Conservation (phyloP, 2,888 invertebrate genomes). For the Drosophila niveifrons region DNA sequence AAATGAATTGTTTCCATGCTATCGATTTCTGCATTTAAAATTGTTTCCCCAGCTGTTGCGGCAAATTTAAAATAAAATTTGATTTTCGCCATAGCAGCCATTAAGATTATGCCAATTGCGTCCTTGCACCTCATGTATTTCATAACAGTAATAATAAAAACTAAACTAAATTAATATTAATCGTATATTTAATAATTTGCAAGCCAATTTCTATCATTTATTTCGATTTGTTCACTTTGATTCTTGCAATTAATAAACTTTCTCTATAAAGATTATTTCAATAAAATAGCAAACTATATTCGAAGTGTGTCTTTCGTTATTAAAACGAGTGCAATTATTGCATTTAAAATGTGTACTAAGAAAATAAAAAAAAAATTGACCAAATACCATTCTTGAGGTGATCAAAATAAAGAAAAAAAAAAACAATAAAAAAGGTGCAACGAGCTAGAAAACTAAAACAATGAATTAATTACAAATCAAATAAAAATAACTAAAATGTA, state of each 20-base stretch:
- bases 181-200: conserved; percentile 45
- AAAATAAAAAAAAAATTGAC: conserved; percentile 39
- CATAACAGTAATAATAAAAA: conserved; percentile 44
- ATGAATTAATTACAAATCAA: conserved; percentile 33
- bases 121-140: conserved; percentile 65
- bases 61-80: conserved; percentile 15
- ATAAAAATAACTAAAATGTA: conserved; percentile 26
- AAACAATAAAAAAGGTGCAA: conserved; percentile 27
- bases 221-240: conserved; percentile 46
- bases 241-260: conserved; percentile 33
- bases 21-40: conserved; percentile 26
- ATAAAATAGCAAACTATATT: conserved; percentile 71
- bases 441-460: conserved; percentile 25
- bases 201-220: conserved; percentile 13
- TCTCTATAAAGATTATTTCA: conserved; percentile 41
- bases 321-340: conserved; percentile 46
- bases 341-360: conserved; percentile 35
- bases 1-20: conserved; percentile 19
- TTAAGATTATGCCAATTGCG: conserved; percentile 37
- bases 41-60: conserved; percentile 31
- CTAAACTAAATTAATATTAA: conserved; percentile 62
- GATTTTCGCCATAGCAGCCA: conserved; percentile 31
- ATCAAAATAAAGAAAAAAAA: conserved; percentile 29
- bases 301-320: conserved; percentile 56
- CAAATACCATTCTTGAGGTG: conserved; percentile 59